A percentile compares a stretch with the other conserved stretches of the same genome.
Conservation (phyloP, 1,140 invertebrate species). For the Hycleus phaleratus region DNA sequence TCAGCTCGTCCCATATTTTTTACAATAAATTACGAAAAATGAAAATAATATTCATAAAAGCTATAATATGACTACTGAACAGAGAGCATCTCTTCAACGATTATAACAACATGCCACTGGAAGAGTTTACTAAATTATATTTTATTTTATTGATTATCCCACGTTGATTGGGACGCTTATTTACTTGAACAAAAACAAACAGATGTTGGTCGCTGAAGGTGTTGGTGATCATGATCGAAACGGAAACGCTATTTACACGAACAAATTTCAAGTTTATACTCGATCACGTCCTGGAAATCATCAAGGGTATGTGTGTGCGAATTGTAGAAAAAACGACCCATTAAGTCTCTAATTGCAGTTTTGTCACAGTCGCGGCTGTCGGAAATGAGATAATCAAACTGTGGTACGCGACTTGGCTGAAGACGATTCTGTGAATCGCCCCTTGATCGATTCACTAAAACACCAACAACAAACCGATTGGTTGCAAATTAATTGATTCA, state of each 20-base stretch:
- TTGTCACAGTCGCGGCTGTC: slow-evolving; percentile 30
- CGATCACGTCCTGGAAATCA: slow-evolving; percentile 16
- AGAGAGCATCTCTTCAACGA: slow-evolving; percentile 17
- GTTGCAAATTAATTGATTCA: not conserved
- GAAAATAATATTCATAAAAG: slow-evolving; percentile 41
- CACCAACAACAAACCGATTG: not conserved
- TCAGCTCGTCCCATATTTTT: slow-evolving; percentile 40
- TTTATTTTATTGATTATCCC: slow-evolving; percentile 16
- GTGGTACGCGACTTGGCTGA: slow-evolving; percentile 24
- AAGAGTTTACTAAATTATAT: slow-evolving; percentile 5
- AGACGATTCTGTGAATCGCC: slow-evolving; percentile 5
- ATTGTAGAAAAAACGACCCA: slow-evolving; percentile 18
- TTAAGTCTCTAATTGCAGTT: slow-evolving; percentile 32
- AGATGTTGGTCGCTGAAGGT: not conserved
- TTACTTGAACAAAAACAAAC: not conserved
- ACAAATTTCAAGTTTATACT: slow-evolving; percentile 2
- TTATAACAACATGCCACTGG: slow-evolving; percentile 7
- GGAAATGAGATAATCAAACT: slow-evolving; percentile 35
- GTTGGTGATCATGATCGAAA: not conserved
- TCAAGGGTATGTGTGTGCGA: slow-evolving; percentile 9
- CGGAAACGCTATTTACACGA: slow-evolving; percentile 2
- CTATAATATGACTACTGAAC: slow-evolving; percentile 40
- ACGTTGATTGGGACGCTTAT: not conserved
- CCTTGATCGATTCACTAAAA: not conserved
- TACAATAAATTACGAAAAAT: slow-evolving; percentile 42